phyloP scores from a whole-genome alignment of 2,113 vertebrate species.

The Okapia johnstoni region DNA sequence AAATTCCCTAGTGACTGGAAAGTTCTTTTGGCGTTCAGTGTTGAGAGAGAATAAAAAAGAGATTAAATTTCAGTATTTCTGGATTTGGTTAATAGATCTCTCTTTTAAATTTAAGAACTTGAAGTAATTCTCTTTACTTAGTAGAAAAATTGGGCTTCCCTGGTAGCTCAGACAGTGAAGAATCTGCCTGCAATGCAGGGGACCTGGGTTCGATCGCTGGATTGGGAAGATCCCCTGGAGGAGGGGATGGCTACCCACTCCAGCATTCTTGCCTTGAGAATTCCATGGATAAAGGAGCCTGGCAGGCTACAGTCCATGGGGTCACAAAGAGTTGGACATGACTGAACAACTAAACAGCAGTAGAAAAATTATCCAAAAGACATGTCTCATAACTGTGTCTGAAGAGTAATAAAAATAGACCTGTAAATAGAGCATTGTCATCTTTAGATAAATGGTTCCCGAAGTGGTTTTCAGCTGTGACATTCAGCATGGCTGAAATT shows the following conservation, averaged over 20 bases:
- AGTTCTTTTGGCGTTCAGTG: constrained; percentile 45
- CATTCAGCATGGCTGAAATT: background rate
- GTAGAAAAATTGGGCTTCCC: background rate
- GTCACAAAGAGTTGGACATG: background rate
- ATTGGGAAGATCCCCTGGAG: background rate
- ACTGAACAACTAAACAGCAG: background rate
- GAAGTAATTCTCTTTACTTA: constrained; percentile 19
- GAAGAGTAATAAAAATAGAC: background rate
- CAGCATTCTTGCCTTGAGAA: background rate
- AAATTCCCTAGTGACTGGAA: constrained; percentile 6
- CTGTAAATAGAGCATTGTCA: background rate
- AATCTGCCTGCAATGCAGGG: background rate
- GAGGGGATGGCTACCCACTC: background rate
- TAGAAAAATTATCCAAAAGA: constrained; percentile 8
- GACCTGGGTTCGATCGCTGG: background rate
- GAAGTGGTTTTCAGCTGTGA: background rate
- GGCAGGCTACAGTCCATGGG: background rate
- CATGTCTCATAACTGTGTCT: background rate
- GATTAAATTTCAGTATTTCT: constrained; percentile 61
- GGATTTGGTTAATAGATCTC: constrained; percentile 52
- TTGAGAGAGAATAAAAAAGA: constrained; percentile 57
- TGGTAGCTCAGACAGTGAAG: background rate
- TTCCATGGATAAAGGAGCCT: background rate
- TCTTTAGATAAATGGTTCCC: background rate
- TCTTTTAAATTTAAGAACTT: constrained; percentile 30